phyloP scores from a whole-genome alignment of 1,140 invertebrate species.

The Chelonus insularis region DNA sequence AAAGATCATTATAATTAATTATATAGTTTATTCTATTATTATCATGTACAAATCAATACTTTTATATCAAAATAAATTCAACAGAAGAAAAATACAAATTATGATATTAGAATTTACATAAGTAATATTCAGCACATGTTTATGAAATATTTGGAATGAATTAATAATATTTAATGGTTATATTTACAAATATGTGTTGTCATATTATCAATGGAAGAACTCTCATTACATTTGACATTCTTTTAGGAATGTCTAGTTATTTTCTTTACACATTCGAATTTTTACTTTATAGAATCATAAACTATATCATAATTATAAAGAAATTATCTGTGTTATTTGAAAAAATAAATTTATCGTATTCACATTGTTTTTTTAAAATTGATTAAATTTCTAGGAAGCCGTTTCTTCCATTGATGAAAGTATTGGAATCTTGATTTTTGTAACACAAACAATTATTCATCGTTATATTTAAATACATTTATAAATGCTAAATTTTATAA shows the following conservation, averaged over 20 bases:
- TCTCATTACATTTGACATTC: not conserved
- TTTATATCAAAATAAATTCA: not conserved
- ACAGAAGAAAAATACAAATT: not conserved
- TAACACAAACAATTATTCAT: not conserved
- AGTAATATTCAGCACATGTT: not conserved
- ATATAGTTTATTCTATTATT: too few species aligned
- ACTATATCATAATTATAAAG: not conserved
- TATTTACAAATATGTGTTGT: slow-evolving; percentile 11
- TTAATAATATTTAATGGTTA: slow-evolving; percentile 6
- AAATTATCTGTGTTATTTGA: not conserved
- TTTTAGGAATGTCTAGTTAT: not conserved
- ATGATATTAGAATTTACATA: not conserved
- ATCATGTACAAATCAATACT: too few species aligned
- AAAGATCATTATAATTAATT: too few species aligned
- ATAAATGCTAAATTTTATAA: not conserved
- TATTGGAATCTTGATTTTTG: too few species aligned
- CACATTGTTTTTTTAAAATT: not conserved
- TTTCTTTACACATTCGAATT: not conserved
- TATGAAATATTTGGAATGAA: slow-evolving; percentile 9
- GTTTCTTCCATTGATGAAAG: not conserved
- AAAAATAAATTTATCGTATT: not conserved
- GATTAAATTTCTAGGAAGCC: not conserved
- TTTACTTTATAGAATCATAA: not conserved
- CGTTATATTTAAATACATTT: not conserved
- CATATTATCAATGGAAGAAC: slow-evolving; percentile 19